Percentiles rank a stretch among this genome's conserved stretches.
phyloP scores from a whole-genome alignment of 2,797 vertebrate species.

The Epinephelus malabaricus region DNA sequence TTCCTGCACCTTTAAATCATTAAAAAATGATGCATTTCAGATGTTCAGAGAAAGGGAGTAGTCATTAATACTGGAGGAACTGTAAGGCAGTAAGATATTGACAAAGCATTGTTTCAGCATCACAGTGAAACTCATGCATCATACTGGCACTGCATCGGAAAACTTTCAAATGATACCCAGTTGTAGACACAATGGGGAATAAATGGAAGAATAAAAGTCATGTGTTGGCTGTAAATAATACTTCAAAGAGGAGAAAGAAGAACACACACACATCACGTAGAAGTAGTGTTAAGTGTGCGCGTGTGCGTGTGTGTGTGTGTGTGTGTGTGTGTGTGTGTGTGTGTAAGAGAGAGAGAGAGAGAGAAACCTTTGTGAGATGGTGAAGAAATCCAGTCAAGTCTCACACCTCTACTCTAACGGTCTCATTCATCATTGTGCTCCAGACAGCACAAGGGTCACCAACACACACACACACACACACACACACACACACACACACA shows the following conservation, averaged over 20 bases:
- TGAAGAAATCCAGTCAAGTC: slow-evolving; percentile 47
- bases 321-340: background rate
- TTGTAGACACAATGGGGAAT: background rate
- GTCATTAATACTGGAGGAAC: background rate
- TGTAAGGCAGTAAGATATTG: background rate
- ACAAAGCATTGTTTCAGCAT: background rate
- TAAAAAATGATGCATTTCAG: background rate
- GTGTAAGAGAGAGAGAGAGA: no score
- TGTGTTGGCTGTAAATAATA: slow-evolving; percentile 10
- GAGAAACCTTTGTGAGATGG: background rate
- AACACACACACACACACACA: background rate
- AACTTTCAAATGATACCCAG: background rate
- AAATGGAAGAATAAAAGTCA: slow-evolving; percentile 12
- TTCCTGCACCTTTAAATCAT: no score
- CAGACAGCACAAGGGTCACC: slow-evolving; percentile 61
- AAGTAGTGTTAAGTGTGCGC: background rate
- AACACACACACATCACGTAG: background rate
- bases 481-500: slow-evolving; percentile 34
- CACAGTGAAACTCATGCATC: background rate
- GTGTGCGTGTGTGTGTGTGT: background rate
- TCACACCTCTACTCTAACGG: slow-evolving; percentile 60
- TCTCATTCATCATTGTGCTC: slow-evolving; percentile 66
- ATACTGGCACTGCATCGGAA: background rate
- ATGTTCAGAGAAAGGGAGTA: background rate
- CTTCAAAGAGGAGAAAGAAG: background rate